Conservation (phyloP, 2,888 invertebrate species). For the Chrysolina americana region DNA sequence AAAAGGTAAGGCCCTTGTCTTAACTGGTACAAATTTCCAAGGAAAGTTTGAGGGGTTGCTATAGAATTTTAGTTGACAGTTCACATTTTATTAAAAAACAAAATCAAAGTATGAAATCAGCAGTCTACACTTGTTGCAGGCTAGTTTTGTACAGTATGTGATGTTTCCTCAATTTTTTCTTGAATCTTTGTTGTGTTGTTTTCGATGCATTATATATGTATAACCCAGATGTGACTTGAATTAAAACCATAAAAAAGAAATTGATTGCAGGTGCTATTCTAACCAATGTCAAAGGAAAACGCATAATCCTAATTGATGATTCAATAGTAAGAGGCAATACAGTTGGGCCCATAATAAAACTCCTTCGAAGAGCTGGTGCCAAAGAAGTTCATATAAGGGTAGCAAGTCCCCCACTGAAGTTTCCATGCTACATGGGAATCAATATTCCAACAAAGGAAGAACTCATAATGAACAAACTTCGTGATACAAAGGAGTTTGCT, state of each 20-base stretch:
- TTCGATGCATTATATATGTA: constrained; percentile 21
- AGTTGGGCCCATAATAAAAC: constrained; percentile 94
- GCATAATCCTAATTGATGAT: constrained; percentile 95
- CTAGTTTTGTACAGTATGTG: background rate
- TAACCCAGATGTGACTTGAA: background rate
- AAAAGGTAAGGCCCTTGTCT: background rate
- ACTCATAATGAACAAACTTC: constrained; percentile 92
- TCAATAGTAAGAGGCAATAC: constrained; percentile 98
- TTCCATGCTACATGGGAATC: constrained; percentile 99
- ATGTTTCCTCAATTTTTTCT: constrained; percentile 2
- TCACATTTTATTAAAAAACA: too few relatives aligned
- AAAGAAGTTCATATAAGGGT: constrained; percentile 96
- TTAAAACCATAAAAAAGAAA: background rate
- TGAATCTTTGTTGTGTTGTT: background rate
- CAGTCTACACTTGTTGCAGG: too few relatives aligned
- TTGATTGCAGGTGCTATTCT: constrained; percentile 79
- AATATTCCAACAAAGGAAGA: constrained; percentile 98
- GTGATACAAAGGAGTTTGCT: constrained; percentile 79
- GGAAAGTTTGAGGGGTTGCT: constrained; percentile 3
- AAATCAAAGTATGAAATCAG: too few relatives aligned
- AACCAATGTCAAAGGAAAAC: constrained; percentile 89
- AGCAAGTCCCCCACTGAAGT: constrained; percentile 95
- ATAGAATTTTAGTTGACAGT: background rate
- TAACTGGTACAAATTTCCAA: background rate
- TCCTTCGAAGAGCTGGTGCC: constrained; percentile 93